Base-by-base conservation (phyloP, 2,113 vertebrate species). In the Rattus norvegicus region DNA sequence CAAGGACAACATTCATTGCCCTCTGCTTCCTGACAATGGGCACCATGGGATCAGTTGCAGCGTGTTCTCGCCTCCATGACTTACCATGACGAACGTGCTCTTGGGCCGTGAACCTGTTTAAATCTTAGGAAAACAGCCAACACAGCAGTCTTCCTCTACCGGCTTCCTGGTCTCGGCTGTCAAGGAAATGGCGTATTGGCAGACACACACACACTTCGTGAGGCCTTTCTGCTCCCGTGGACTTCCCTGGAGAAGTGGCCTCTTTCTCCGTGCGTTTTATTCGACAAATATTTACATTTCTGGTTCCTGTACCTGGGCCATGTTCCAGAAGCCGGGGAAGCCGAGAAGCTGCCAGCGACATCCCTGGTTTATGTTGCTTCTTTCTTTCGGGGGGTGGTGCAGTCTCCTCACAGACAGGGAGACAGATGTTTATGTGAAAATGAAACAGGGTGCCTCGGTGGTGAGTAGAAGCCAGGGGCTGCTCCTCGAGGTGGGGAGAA, bases 131-230 rank as follows among this genome's bases (percentile, higher is more conserved):
- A 36, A 69, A 47, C 1, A 33, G 11, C 10, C 39, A 69, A 49
- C 10, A 0, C 7, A 7, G 4, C 22, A 67, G 5, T 65, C n/a
- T 24, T n/a, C 2, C 13, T 72, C 28, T 7, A 7, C 17, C 43
- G 14, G 22, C 81, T n/a, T 5, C 75, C 89, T 88, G 85, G 56
- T 13, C 54, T 85, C 49, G 17, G 47, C 70, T 80, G 20, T 20
- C 75, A 5, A 1, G 70, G 22, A 54, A 73, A 17, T 12, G 20
- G 2, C 1, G 0, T 1, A 2, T 54, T 79, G 86, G 81, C 73
- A 36, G 43, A 43, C 52, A 11, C 54, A 19, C 0, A 52, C 26
- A 54, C 4, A 6, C 24, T 75, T 16, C 0, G 0, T 0, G 6
- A 43, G 72, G 54, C 67, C 20, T 69, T 26, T 0, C 17, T 16